Evolutionary conservation across 2,888 invertebrate species (phyloP), one percentile per base, ranked within the genome.

Genomic region (Luffia ferchaultella): DNA sequence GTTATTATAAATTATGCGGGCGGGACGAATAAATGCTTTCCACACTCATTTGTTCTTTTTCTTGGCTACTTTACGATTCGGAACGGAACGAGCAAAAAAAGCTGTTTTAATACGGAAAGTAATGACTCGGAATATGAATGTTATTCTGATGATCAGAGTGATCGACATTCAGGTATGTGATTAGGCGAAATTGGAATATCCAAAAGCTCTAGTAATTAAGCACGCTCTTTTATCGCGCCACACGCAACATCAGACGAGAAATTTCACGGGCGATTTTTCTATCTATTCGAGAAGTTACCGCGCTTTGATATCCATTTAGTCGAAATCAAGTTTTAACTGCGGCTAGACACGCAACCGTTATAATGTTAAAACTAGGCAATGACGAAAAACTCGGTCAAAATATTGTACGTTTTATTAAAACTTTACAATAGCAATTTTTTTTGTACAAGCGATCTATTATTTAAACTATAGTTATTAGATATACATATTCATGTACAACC

Each of bases 211-310:
- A 30, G 12, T 30, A 30, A 30, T 30, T 30, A 30, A 30, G 30
- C 30, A 12, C 30, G 30, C 30, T 30, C 30, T 12, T 12, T 12
- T 30, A 30, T 30, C 30, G 12, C 5, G 30, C 30, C 30, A 30
- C 30, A 30, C 30, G 30, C 30, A 30, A 30, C 30, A 30, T 7
- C 30, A 30, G 3, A 12, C 30, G 12, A 59, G 63, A 76, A 76
- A 80, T 83, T 83, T 82, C 79, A 83, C 72, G 80, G 80, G 63
- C 76, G 76, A 78, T 82, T 80, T 79, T 79, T 76, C 68, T 70
- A 71, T 76, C 70, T 74, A 73, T 74, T 72, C 71, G 74, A 69
- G 74, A 74, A 76, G 72, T 78, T 74, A 68, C 75, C 73, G 69
- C 73, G 73, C 73, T 68, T 49, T 42, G 43, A 42, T 17, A 46